A percentile compares a stretch with the other conserved stretches of the same genome.
phyloP scores from a whole-genome alignment of 1,140 invertebrate species.

The Campoletis sonorensis region DNA sequence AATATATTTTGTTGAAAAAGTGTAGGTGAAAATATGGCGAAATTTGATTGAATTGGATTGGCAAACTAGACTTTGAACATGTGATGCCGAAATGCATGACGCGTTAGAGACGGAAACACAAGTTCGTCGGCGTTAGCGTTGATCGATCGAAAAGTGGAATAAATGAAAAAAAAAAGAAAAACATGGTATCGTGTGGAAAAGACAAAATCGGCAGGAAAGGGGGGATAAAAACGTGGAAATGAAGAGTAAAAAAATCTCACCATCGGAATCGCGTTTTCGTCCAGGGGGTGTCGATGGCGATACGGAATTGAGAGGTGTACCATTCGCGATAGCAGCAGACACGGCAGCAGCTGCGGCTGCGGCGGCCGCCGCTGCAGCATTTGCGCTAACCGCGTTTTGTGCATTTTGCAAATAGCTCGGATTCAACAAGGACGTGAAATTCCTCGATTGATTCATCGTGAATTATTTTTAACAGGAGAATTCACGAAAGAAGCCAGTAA shows the following conservation, averaged over 20 bases:
- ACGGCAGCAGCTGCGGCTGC: constrained; percentile 70
- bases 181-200: no score
- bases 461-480: not conserved
- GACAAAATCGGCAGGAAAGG: not conserved
- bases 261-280: constrained; percentile 71
- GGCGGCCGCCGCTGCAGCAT: constrained; percentile 63
- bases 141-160: no score
- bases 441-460: constrained; percentile 74
- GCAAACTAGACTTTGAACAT: no score
- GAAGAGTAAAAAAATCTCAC: constrained; percentile 54
- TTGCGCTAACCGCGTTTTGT: constrained; percentile 60
- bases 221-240: not conserved
- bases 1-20: no score
- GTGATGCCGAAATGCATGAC: no score
- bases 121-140: no score
- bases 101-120: no score
- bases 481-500: not conserved
- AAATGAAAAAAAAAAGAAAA: no score
- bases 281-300: constrained; percentile 47
- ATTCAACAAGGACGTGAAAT: constrained; percentile 77
- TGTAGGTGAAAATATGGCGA: no score
- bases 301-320: constrained; percentile 61
- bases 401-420: constrained; percentile 76
- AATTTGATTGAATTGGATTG: no score
- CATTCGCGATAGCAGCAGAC: constrained; percentile 73